Evolutionary conservation across 1,140 invertebrate species (phyloP).

Genomic region (Pararge aegeria): DNA sequence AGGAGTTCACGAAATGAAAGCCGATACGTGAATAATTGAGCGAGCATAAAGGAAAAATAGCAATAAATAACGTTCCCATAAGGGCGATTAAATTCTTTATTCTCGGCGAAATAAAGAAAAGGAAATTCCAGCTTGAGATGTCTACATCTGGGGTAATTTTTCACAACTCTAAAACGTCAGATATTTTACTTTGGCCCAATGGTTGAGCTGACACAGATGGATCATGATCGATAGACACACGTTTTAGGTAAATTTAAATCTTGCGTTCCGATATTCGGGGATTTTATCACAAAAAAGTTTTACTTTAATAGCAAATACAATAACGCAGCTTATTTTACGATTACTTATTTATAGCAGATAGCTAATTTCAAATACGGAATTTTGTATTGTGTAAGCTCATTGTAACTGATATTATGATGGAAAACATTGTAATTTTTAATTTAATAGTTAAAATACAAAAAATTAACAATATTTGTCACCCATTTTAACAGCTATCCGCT

Average conservation of each 20-base stretch:
- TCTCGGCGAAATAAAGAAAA: slow-evolving; percentile 36
- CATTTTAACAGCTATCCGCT: no score
- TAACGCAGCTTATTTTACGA: background rate
- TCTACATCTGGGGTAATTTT: slow-evolving; percentile 65
- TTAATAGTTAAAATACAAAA: no score
- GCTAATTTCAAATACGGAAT: no score
- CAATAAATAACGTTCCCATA: slow-evolving; percentile 53
- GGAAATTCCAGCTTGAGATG: slow-evolving; percentile 51
- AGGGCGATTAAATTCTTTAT: slow-evolving; percentile 60
- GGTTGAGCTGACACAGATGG: slow-evolving; percentile 23
- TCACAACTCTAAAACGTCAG: slow-evolving; percentile 45
- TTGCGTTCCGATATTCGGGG: background rate
- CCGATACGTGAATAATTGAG: slow-evolving; percentile 31
- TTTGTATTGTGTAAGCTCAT: no score
- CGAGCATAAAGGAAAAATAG: slow-evolving; percentile 38
- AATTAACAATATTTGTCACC: no score
- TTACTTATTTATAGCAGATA: no score
- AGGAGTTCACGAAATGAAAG: slow-evolving; percentile 12
- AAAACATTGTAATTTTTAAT: no score
- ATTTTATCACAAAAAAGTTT: background rate
- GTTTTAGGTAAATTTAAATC: slow-evolving; percentile 9
- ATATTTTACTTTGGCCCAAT: slow-evolving; percentile 45
- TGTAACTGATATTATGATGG: no score
- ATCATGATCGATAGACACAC: slow-evolving; percentile 20
- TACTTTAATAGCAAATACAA: background rate